Conservation (phyloP, 2,113 vertebrate genomes). For the Podilymbus podiceps region DNA sequence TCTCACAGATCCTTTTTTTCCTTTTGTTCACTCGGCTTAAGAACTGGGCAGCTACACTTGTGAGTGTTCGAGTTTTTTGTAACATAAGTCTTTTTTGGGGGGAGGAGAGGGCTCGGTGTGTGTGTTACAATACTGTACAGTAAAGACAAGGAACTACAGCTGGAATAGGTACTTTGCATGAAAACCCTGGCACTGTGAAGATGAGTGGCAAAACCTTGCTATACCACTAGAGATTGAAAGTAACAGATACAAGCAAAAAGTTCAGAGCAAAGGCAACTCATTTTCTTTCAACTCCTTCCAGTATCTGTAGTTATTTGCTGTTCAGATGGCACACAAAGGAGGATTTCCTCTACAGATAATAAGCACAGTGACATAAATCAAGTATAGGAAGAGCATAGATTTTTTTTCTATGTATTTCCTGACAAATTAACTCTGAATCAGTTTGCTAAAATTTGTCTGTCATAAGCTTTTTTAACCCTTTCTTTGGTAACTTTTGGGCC, state of each 20-base stretch:
- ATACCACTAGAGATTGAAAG: neutral
- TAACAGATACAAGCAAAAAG: constrained; percentile 5
- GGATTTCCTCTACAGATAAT: neutral
- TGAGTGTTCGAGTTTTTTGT: neutral
- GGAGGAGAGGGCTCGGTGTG: too few species aligned
- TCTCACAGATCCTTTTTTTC: neutral
- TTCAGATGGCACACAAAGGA: neutral
- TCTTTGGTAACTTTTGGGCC: neutral
- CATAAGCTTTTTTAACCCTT: neutral
- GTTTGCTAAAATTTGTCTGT: neutral
- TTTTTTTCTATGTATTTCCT: neutral
- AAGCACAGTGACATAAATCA: neutral
- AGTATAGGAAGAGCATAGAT: accelerated
- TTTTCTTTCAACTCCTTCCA: constrained; percentile 25
- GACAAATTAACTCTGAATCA: neutral
- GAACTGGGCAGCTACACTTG: neutral
- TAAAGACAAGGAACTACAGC: neutral
- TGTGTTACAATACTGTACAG: neutral
- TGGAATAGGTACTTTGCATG: neutral
- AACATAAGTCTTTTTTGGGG: too few species aligned
- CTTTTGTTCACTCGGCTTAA: neutral
- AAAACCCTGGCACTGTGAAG: neutral
- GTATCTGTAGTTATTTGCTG: neutral
- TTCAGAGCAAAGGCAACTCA: constrained; percentile 1
- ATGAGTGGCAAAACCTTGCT: neutral